phyloP scores from a whole-genome alignment of 2,797 vertebrate genomes.

The Chelon labrosus region DNA sequence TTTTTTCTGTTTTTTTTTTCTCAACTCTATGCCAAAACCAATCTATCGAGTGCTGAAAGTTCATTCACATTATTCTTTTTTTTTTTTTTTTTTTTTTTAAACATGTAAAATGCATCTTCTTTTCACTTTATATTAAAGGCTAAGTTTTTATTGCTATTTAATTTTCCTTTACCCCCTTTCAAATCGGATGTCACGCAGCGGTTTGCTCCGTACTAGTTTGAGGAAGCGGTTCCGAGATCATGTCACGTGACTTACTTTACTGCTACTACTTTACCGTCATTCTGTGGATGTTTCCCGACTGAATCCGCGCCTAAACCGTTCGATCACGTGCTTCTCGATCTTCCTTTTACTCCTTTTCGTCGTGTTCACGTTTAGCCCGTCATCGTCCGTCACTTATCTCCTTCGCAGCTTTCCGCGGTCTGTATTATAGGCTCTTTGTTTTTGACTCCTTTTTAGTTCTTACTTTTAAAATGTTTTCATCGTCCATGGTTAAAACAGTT shows the following conservation, averaged over 20 bases:
- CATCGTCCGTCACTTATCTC: conserved; percentile 36
- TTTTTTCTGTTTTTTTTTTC: conserved; percentile 36
- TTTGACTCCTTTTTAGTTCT: conserved; percentile 44
- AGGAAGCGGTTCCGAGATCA: conserved; percentile 47
- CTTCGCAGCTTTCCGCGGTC: conserved; percentile 41
- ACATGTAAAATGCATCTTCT: conserved; percentile 68
- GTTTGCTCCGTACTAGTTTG: conserved; percentile 53
- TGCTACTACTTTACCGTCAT: conserved; percentile 37
- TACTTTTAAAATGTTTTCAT: conserved; percentile 49
- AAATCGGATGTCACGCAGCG: conserved; percentile 51
- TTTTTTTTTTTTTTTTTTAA: conserved; percentile 25
- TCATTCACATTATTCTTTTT: conserved; percentile 55
- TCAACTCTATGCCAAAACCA: conserved; percentile 75
- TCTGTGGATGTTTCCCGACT: conserved; percentile 41
- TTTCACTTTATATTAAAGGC: conserved; percentile 78
- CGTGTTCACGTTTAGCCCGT: conserved; percentile 40
- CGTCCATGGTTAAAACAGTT: conserved; percentile 71
- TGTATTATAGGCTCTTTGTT: conserved; percentile 38
- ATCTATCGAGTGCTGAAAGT: conserved; percentile 76
- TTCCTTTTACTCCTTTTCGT: conserved; percentile 34
- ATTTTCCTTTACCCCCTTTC: conserved; percentile 58
- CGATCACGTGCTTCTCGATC: conserved; percentile 13
- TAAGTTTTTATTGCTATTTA: conserved; percentile 77
- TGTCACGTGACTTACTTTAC: conserved; percentile 1
- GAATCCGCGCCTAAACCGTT: conserved; percentile 49